These are phyloP conservation scores for Capromys pilorides DNA, from an alignment of 2,797 vertebrate genomes.

Conservation along the genomic window DNA sequence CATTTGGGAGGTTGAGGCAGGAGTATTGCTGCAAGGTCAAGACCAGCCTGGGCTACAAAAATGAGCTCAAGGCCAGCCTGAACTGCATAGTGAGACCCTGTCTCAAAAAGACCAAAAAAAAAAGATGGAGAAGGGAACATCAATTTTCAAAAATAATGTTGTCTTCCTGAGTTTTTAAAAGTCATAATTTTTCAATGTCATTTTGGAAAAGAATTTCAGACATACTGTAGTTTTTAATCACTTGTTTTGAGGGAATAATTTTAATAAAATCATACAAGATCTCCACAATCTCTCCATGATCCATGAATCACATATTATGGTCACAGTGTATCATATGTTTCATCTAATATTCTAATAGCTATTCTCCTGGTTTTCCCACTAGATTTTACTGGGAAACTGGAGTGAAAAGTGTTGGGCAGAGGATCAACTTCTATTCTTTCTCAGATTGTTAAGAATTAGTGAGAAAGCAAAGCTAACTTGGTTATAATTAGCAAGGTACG, in stretches of 20 bases:
- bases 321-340: neutral
- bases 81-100: too few relatives aligned
- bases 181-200: neutral
- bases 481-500: conserved; percentile 64
- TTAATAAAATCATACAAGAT: neutral
- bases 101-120: too few relatives aligned
- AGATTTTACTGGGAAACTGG: conserved; percentile 54
- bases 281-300: neutral
- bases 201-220: neutral
- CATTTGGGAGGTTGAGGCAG: too few relatives aligned
- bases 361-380: neutral
- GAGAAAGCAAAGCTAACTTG: conserved; percentile 76
- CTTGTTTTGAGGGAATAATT: neutral
- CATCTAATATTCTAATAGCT: conserved; percentile 9
- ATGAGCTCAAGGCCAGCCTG: too few relatives aligned
- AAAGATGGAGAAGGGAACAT: neutral
- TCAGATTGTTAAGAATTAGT: conserved; percentile 74
- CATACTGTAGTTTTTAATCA: neutral
- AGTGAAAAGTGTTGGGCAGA: conserved; percentile 19
- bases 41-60: too few relatives aligned
- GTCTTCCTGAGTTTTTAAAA: neutral
- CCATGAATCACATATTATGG: neutral
- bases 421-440: conserved; percentile 70
- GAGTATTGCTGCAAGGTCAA: too few relatives aligned
- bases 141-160: neutral